Evolutionary conservation across 1,140 invertebrate genomes (phyloP), one percentile per base, ranked within the genome.

Genomic region (Pseudobourletiella spinata): DNA sequence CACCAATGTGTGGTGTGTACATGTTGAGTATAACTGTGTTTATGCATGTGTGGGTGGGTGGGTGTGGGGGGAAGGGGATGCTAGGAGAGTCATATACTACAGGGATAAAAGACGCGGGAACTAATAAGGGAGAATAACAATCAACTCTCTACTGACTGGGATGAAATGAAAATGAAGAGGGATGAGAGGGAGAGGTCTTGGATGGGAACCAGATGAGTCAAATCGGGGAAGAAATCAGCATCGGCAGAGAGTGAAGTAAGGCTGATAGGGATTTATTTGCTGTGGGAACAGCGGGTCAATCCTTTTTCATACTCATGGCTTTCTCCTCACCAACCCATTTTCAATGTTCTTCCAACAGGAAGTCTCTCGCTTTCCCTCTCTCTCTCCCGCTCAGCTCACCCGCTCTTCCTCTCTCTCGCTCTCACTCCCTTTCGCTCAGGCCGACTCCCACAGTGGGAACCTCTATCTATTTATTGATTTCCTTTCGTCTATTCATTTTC

Each of bases 151-250:
- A n/a, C n/a, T 24, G 14, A 18, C 48, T 4, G 48, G 22, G 22
- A 51, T 51, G 48, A 51, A 51, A 51, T 51, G 48, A 51, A 51
- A 51, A 51, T 51, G 24, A 51, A 51, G 48, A 51, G 48, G 48
- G 48, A 51, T 39, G 8, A 14, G 8, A 8, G 18, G 15, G 48
- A 25, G n/a, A 14, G 28, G 24, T 8, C 18, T 6, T 51, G 22
- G 48, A 26, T 51, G 48, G 22, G 48, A 51, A 22, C 48, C 48
- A 51, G 48, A 51, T 51, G 48, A 51, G 48, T 51, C 48, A 51
- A 51, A 51, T 51, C 14, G 48, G 48, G 8, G 28, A 51, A 51
- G 48, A 51, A 51, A 51, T 51, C 48, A 51, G 22, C 48, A 24
- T 26, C 24, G 44, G n/a, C n/a, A 46, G 44, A 46, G 22, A 46